Base-by-base conservation (phyloP, 2,888 invertebrate genomes). In the Dasysyrphus albostriatus region DNA sequence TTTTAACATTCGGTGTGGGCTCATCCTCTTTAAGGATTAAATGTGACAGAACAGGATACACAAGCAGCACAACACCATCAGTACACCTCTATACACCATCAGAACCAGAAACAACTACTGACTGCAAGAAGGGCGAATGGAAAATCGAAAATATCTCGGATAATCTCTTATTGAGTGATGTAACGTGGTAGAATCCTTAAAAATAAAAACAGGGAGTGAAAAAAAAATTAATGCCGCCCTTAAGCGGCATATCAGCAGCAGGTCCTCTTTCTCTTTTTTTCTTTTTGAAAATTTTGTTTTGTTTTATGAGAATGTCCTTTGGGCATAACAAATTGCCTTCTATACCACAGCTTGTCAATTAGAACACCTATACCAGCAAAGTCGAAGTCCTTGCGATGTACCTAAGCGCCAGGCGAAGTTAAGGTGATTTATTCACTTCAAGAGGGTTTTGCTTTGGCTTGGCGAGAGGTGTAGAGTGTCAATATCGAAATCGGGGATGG, bases 161-260 rank as follows among this genome's bases (percentile, higher is more conserved):
- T 85, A 85, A 85, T 85, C 85, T 74, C 82, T 69, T 76, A 82
- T 74, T 82, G 85, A 82, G 85, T 82, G 82, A 81, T 82, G 82
- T 85, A 77, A 82, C 85, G 59, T 73, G 77, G 63, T 85, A 73
- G 63, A 77, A 69, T 81, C 76, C 49, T 81, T 77, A 69, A 85
- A 80, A 56, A 44, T n/a, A 54, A 32, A 72, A 72, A 54, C 9
- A 67, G 0, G 19, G 19, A 34, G n/a, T 34, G 6, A 42, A 56
- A 9, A 39, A 54, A 69, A 32, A 76, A 72, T 61, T 37, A 47
- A 56, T 56, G 34, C 54, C 77, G 37, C 77, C 77, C 73, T 67
- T 32, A 63, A 85, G 76, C 72, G 56, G 73, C 34, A 54, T 77
- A 77, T 82, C 85, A 73, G 29, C 63, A 58, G 47, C 69, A 69